phyloP scores from a whole-genome alignment of 1,140 invertebrate species.

The Lepidostoma basale region DNA sequence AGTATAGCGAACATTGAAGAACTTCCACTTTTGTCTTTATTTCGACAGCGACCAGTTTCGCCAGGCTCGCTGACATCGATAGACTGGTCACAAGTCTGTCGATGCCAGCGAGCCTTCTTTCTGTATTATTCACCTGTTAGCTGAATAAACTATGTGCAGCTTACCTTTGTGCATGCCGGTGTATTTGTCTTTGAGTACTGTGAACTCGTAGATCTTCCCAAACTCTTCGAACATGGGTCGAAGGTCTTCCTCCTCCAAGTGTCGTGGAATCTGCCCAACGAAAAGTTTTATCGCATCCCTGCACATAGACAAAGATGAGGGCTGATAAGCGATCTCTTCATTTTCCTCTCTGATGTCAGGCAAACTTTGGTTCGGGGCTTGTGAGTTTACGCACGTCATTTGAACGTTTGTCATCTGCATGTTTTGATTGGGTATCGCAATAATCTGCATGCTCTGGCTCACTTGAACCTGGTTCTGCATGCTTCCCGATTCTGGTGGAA shows the following conservation, averaged over 20 bases:
- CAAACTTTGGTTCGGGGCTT: neutral
- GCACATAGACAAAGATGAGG: slow-evolving; percentile 53
- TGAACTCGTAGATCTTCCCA: slow-evolving; percentile 93
- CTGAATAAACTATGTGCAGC: slow-evolving; percentile 40
- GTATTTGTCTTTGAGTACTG: slow-evolving; percentile 90
- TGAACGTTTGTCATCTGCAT: neutral
- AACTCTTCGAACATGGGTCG: slow-evolving; percentile 91
- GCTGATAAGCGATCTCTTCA: neutral
- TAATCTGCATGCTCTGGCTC: slow-evolving; percentile 3
- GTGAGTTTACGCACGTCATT: too few relatives aligned
- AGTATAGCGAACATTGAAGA: too few relatives aligned
- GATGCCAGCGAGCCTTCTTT: too few relatives aligned
- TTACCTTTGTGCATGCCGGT: slow-evolving; percentile 93
- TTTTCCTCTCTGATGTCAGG: neutral
- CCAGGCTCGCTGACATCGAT: too few relatives aligned
- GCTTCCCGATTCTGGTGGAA: neutral
- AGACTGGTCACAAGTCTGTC: too few relatives aligned
- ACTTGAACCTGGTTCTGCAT: neutral
- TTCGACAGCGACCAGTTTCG: too few relatives aligned
- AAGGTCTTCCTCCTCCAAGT: slow-evolving; percentile 87
- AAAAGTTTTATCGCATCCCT: slow-evolving; percentile 83
- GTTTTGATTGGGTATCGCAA: neutral
- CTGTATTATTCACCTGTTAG: too few relatives aligned
- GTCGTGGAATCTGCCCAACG: slow-evolving; percentile 91
- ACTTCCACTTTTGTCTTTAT: too few relatives aligned